Evolutionary conservation across 2,113 vertebrate species (phyloP).

Genomic region (Megaptera novaeangliae): DNA sequence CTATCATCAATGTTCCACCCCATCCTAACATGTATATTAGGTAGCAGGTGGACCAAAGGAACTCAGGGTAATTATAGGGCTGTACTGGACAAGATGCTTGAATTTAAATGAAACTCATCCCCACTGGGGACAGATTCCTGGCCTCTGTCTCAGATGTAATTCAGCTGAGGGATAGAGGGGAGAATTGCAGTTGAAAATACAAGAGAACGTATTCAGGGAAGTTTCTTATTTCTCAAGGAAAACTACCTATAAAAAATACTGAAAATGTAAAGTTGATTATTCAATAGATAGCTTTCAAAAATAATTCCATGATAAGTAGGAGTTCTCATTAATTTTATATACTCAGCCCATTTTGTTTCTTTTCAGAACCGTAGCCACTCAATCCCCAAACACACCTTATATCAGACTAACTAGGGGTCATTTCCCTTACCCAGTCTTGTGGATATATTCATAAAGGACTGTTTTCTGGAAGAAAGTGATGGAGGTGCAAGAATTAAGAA

Average conservation of each 20-base stretch:
- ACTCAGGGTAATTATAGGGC: constrained; percentile 28
- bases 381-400: background rate
- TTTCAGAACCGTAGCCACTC: background rate
- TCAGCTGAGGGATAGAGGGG: background rate
- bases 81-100: constrained; percentile 23
- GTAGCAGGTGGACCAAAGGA: background rate
- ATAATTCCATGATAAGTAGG: background rate
- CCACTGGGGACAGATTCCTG: constrained; percentile 21
- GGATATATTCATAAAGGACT: background rate
- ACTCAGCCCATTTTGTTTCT: background rate
- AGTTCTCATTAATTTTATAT: background rate
- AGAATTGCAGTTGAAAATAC: background rate
- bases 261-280: background rate
- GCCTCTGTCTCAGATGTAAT: background rate
- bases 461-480: background rate
- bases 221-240: background rate
- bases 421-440: background rate
- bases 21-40: constrained; percentile 14
- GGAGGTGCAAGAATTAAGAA: background rate
- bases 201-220: background rate
- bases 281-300: background rate
- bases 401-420: background rate
- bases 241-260: background rate
- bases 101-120: constrained; percentile 21
- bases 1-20: background rate